These are phyloP conservation scores for Amphimallon solstitiale DNA, from an alignment of 2,888 invertebrate species.

Conservation along the genomic window DNA sequence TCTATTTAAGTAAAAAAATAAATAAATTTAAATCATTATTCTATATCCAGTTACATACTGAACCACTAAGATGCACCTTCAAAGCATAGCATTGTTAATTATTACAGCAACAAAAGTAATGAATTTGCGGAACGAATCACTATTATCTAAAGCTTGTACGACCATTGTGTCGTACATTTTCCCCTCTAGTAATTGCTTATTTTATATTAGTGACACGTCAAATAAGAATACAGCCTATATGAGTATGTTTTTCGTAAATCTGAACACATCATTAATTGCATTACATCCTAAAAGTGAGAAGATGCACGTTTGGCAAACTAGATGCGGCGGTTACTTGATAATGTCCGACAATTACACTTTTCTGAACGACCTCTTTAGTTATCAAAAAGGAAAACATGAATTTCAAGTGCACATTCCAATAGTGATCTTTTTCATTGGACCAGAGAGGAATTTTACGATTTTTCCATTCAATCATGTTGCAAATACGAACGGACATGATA, in stretches of 20 bases:
- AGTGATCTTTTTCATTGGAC: neutral
- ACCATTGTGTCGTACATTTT: neutral
- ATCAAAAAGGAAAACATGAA: neutral
- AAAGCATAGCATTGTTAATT: no score
- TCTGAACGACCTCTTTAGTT: neutral
- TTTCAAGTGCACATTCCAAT: neutral
- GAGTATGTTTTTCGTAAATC: neutral
- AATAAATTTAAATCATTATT: no score
- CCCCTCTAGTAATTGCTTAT: neutral
- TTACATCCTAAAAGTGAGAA: neutral
- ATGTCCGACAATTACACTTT: neutral
- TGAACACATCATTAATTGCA: neutral
- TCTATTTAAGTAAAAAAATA: no score
- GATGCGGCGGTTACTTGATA: neutral
- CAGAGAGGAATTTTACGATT: neutral
- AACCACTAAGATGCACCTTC: no score
- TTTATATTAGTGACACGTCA: neutral
- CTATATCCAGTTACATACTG: no score
- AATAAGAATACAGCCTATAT: neutral
- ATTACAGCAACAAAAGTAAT: no score
- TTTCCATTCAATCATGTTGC: neutral
- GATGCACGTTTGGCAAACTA: neutral
- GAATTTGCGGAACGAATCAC: no score
- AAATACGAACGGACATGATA: conserved; percentile 26
- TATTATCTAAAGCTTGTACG: no score